phyloP scores from a whole-genome alignment of 2,888 invertebrate genomes.

The Pterobdella sp. region DNA sequence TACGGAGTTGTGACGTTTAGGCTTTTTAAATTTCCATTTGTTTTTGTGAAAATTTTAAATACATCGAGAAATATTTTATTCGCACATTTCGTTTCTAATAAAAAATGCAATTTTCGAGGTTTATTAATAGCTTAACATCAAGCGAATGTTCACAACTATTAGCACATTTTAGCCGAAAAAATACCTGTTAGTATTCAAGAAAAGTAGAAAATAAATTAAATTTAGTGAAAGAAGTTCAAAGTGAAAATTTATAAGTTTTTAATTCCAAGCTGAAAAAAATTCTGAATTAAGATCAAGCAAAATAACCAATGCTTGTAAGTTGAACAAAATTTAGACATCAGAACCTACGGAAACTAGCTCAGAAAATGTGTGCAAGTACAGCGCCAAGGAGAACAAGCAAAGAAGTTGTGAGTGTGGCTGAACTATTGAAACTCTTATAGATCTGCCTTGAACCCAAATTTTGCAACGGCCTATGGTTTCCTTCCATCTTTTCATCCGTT shows the following conservation, averaged over 20 bases:
- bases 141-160: too few species aligned
- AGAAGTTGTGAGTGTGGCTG: background rate
- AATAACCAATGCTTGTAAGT: too few species aligned
- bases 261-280: too few species aligned
- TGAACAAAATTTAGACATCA: too few species aligned
- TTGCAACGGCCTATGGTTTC: slow-evolving; percentile 24
- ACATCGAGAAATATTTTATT: too few species aligned
- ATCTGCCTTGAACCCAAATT: slow-evolving; percentile 9
- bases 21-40: background rate
- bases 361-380: background rate
- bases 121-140: too few species aligned
- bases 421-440: background rate
- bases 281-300: background rate
- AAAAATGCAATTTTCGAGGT: too few species aligned
- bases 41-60: background rate
- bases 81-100: too few species aligned
- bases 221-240: background rate
- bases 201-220: background rate
- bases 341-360: too few species aligned
- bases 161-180: background rate
- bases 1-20: background rate
- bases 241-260: background rate
- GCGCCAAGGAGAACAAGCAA: background rate
- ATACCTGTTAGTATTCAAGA: background rate
- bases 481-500: slow-evolving; percentile 6